Evolutionary conservation across 2,797 vertebrate genomes (phyloP).

Genomic region (Mionectes olivaceus): DNA sequence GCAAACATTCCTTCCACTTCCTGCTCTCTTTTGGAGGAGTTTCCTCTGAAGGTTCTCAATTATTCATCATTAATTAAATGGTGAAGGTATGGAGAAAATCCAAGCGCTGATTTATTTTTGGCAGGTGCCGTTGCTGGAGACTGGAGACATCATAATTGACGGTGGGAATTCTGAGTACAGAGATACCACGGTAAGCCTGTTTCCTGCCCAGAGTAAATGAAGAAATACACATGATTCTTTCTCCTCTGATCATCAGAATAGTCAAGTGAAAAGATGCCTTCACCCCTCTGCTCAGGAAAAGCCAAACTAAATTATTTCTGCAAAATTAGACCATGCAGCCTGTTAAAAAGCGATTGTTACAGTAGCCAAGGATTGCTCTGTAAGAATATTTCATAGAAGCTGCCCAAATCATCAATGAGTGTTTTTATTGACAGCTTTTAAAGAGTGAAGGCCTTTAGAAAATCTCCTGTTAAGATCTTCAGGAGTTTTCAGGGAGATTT

Average conservation of each 20-base stretch:
- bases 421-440: neutral
- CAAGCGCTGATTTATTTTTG: neutral
- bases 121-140: slow-evolving; percentile 89
- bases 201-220: accelerated
- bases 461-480: neutral
- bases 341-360: neutral
- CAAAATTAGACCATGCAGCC: neutral
- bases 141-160: slow-evolving; percentile 95
- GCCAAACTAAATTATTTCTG: neutral
- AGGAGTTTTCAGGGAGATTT: neutral
- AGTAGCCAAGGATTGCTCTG: neutral
- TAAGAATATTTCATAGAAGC: neutral
- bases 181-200: slow-evolving; percentile 89
- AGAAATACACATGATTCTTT: neutral
- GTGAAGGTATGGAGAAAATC: neutral
- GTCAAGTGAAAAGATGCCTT: neutral
- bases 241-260: neutral
- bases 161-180: slow-evolving; percentile 97
- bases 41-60: neutral
- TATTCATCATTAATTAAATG: neutral
- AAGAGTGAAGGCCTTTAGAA: neutral
- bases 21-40: neutral
- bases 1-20: neutral
- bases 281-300: neutral
- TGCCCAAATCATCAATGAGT: neutral